phyloP scores from a whole-genome alignment of 2,888 invertebrate species.

The Rotaria sp. region DNA sequence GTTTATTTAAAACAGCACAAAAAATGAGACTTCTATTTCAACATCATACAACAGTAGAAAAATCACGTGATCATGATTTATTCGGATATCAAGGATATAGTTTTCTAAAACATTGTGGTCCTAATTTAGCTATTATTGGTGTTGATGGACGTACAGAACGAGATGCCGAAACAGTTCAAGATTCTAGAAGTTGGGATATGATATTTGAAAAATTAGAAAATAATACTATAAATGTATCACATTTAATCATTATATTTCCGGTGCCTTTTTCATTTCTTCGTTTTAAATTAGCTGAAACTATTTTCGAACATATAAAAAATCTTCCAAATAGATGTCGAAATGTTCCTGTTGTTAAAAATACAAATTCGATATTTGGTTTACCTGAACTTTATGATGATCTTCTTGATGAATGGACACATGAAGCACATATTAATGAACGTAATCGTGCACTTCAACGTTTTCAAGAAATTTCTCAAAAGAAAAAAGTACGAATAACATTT shows the following conservation, averaged over 20 bases:
- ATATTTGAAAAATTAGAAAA: background rate
- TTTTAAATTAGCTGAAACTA: background rate
- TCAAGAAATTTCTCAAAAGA: background rate
- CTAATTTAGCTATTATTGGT: background rate
- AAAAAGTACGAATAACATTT: background rate
- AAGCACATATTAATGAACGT: background rate
- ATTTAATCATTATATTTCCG: background rate
- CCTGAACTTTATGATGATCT: too few species aligned
- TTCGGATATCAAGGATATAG: background rate
- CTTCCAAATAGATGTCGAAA: background rate
- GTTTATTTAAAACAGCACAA: background rate
- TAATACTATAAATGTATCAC: background rate
- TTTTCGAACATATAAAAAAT: background rate
- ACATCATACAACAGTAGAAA: background rate
- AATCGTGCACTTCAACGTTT: background rate
- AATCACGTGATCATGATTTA: background rate
- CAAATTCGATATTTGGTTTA: background rate
- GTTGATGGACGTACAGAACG: constrained; percentile 1
- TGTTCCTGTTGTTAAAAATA: background rate
- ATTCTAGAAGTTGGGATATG: background rate
- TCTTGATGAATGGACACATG: constrained; percentile 17
- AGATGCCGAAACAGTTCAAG: background rate
- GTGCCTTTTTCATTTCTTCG: background rate
- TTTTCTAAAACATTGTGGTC: background rate
- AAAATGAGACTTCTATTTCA: background rate